Evolutionary conservation across 2,797 vertebrate species (phyloP), one percentile per base, ranked within the genome.

Genomic region (Phaenicophaeus curvirostris): DNA sequence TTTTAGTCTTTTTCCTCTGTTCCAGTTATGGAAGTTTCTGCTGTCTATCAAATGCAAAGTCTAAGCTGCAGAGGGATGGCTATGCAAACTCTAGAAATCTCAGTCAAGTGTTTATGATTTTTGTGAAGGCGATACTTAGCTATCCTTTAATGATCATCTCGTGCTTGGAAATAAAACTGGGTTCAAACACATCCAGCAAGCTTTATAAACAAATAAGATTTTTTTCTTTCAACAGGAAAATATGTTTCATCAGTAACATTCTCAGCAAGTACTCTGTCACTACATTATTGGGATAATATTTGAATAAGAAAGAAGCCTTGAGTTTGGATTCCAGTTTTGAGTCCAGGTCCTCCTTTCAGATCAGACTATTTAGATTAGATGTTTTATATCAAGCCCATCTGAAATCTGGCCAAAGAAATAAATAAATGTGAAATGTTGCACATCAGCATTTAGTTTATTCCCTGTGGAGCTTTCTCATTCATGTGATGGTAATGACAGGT

Each of bases 391-490:
- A 81, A 54, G 30, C 27, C 3, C 2, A 41, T 44, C 41, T 69
- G 55, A 95, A 88, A 86, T 79, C 33, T 83, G 71, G 85, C 80
- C 58, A 82, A 83, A 87, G 41, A 85, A 94, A 39, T 39, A 66
- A 84, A 89, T 48, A 74, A 78, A 66, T 68, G 19, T 44, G 51
- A 71, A 90, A 67, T 54, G 42, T 65, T 85, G 80, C 57, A 85
- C 63, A 58, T 67, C 8, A 35, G 33, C 31, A 51, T 83, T 84
- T 54, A 87, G 30, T 84, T 90, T 71, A 55, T 19, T 65, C 53
- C 51, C 67, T 13, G 6, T 66, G 44, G 58, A 94, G 31, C 37
- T 61, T 80, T 86, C 66, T 91, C 27, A 23, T 93, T 78, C 5
- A 4, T 54, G 30, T 35, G 37, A 83, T 87, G 31, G 19, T 85